phyloP scores from a whole-genome alignment of 1,140 invertebrate species.

The Planococcus citri region DNA sequence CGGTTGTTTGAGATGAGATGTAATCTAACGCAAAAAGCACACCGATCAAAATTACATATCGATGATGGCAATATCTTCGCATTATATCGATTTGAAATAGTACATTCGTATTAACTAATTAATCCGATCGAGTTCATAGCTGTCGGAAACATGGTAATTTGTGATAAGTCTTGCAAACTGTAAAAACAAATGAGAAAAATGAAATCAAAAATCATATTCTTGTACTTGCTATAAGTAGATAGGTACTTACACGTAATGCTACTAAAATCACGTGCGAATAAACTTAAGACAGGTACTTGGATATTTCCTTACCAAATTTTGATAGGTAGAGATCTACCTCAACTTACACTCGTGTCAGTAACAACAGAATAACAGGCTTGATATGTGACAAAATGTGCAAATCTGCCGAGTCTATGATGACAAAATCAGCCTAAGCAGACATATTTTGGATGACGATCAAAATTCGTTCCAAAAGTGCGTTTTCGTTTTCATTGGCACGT shows the following conservation, averaged over 20 bases:
- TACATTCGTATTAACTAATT: background rate
- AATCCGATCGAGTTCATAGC: no score
- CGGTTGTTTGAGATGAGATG: background rate
- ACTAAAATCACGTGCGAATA: no score
- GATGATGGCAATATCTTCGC: background rate
- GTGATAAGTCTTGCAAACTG: no score
- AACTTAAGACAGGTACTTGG: no score
- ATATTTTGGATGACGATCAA: slow-evolving; percentile 12
- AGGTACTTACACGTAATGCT: no score
- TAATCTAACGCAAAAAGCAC: background rate
- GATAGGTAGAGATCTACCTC: no score
- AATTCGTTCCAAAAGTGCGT: slow-evolving; percentile 4
- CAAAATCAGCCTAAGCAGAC: background rate
- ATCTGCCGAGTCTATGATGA: background rate
- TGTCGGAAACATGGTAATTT: no score
- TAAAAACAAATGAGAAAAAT: no score
- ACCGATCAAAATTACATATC: background rate
- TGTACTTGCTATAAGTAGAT: no score
- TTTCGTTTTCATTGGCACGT: slow-evolving; percentile 12
- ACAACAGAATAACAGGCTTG: background rate
- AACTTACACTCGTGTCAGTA: no score
- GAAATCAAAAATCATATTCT: no score
- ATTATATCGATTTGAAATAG: background rate
- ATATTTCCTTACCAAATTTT: no score
- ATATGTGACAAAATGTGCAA: background rate